Evolutionary conservation across 2,113 vertebrate species (phyloP).

Genomic region (Thalassoma bifasciatum): DNA sequence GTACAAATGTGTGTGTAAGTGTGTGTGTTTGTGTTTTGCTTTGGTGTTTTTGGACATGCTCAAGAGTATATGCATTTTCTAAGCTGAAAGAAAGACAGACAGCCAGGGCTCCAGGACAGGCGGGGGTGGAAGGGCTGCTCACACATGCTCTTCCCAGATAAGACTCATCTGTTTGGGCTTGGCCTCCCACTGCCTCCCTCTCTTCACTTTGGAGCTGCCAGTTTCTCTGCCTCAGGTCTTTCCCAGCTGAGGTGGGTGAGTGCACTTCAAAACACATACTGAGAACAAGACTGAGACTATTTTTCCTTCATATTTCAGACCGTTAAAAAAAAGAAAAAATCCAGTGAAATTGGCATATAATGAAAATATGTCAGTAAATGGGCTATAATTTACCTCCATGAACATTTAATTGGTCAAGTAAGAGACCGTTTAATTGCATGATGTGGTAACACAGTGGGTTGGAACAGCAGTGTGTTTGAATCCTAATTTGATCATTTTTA

Average conservation of each 20-base stretch:
- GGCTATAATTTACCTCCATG: slow-evolving; percentile 15
- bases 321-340: slow-evolving; percentile 26
- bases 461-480: slow-evolving; percentile 5
- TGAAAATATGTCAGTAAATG: slow-evolving; percentile 19
- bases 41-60: slow-evolving; percentile 53
- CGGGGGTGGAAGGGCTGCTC: slow-evolving; percentile 73
- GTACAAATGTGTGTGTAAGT: slow-evolving; percentile 5
- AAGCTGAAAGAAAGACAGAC: slow-evolving; percentile 70
- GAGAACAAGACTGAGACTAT: slow-evolving; percentile 38
- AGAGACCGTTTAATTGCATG: not conserved
- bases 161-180: slow-evolving; percentile 81
- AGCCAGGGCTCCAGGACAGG: slow-evolving; percentile 71
- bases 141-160: slow-evolving; percentile 84
- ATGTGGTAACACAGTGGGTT: slow-evolving; percentile 8
- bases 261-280: slow-evolving; percentile 47
- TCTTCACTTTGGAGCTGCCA: slow-evolving; percentile 69
- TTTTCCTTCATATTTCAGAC: slow-evolving; percentile 24
- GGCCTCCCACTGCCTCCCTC: slow-evolving; percentile 76
- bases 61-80: slow-evolving; percentile 59
- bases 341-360: not conserved
- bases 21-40: slow-evolving; percentile 16
- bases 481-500: slow-evolving; percentile 7
- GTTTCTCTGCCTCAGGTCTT: slow-evolving; percentile 76
- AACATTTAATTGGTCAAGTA: slow-evolving; percentile 24
- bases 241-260: slow-evolving; percentile 71